Evolutionary conservation across 2,797 vertebrate genomes (phyloP).

Genomic region (Zalophus californianus): DNA sequence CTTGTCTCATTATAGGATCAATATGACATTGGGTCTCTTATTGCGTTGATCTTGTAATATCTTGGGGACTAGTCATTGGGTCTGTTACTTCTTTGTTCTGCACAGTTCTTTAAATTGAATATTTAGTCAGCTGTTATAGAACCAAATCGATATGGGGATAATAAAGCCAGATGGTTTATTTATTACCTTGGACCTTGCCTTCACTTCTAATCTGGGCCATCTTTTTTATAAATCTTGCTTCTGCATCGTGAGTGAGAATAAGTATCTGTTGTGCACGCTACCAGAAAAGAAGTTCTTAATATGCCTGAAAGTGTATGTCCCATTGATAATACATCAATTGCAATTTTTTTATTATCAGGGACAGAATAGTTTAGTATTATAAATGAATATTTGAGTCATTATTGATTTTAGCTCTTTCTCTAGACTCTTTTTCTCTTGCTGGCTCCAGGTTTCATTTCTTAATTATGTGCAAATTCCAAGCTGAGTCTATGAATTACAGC

Average conservation of each 20-base stretch:
- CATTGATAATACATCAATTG: neutral
- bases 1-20: neutral
- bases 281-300: neutral
- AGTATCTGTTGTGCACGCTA: neutral
- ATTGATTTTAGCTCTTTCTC: neutral
- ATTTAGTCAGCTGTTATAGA: neutral
- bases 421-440: neutral
- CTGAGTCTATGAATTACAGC: neutral
- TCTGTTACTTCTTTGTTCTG: neutral
- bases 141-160: neutral
- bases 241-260: neutral
- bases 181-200: neutral
- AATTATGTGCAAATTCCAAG: neutral
- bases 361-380: neutral
- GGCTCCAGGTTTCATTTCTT: neutral
- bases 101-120: neutral
- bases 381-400: neutral
- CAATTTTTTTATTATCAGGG: neutral
- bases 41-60: neutral
- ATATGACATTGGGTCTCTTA: neutral
- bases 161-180: constrained; percentile 49
- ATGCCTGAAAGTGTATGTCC: neutral
- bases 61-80: neutral
- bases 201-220: neutral
- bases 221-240: neutral